Base-by-base conservation (phyloP, 2,113 vertebrate species). In the Oostethus manadensis region DNA sequence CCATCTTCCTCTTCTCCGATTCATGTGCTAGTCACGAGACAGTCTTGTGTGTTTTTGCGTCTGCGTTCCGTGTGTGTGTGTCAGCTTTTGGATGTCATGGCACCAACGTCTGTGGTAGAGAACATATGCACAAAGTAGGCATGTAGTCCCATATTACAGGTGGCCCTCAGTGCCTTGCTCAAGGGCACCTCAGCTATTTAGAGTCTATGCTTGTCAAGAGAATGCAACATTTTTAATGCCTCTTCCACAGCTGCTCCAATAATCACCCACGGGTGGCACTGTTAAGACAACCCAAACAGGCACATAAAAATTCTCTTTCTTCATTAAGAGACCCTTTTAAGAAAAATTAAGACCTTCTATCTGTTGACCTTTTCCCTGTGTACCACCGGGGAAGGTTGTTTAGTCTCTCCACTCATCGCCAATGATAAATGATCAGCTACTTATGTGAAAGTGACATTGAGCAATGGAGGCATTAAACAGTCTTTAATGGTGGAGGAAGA, bases 401-500 rank as follows among this genome's bases (percentile, higher is more conserved):
- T 78, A 79, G 76, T 71, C 60, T 49, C 56, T 79, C 58, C 68
- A 72, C 70, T 72, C 76, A 69, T 78, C 56, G 4, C 65, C 71
- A 86, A 87, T 70, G 40, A 86, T 83, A 74, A 87, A 74, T 66
- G 78, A 83, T 84, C 75, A 74, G 61, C 76, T 66, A 64, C 68
- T 84, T 81, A 71, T 62, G 73, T 69, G 72, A 80, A 79, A 74
- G 71, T 80, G 84, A 74, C 80, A 72, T 79, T 84, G 82, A 88
- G 87, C 80, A 88, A 86, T 84, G 79, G 73, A 75, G 76, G 79
- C 74, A 86, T 86, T 84, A 87, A 87, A 69, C 58, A 64, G 80
- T 58, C 69, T 84, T 87, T 80, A 84, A 84, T 79, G 64, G 68
- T 60, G 54, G 56, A 51, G 70, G 74, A 73, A 63, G 69, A 74